Conservation (phyloP, 2,113 vertebrate genomes). For the Anarhynchus alexandrinus region DNA sequence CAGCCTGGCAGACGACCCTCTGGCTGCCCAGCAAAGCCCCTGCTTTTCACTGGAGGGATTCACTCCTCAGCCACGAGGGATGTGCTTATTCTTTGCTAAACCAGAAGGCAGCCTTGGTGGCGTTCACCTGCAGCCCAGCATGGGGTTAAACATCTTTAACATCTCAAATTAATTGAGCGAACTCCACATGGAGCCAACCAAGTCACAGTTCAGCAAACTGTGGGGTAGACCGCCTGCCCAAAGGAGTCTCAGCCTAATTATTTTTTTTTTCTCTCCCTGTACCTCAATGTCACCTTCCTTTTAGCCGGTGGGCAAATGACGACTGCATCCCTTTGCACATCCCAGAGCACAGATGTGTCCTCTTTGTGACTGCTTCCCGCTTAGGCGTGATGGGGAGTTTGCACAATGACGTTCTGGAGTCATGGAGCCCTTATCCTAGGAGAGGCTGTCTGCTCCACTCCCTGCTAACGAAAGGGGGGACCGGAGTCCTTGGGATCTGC, state of each 20-base stretch:
- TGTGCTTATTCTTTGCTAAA: not conserved
- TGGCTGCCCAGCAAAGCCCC: not conserved
- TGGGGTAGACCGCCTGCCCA: not conserved
- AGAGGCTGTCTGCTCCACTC: not conserved
- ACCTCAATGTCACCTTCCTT: conserved; percentile 60
- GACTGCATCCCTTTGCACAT: not conserved
- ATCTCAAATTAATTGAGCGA: not conserved
- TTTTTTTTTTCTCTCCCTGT: not conserved
- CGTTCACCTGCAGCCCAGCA: too few species aligned
- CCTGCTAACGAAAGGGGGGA: not conserved
- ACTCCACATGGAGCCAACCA: rapidly evolving
- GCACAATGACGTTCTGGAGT: not conserved
- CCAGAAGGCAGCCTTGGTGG: rapidly evolving
- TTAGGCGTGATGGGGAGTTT: not conserved
- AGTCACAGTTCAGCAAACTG: not conserved
- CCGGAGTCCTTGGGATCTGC: not conserved
- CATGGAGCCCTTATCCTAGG: not conserved
- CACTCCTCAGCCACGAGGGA: not conserved
- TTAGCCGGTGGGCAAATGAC: not conserved
- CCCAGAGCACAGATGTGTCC: not conserved
- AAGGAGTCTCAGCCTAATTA: conserved; percentile 43
- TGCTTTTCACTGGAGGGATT: rapidly evolving
- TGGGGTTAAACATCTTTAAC: not conserved
- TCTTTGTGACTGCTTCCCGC: not conserved
- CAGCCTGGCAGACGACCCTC: not conserved